Base-by-base conservation (phyloP, 2,797 vertebrate genomes). In the Gouania willdenowi region DNA sequence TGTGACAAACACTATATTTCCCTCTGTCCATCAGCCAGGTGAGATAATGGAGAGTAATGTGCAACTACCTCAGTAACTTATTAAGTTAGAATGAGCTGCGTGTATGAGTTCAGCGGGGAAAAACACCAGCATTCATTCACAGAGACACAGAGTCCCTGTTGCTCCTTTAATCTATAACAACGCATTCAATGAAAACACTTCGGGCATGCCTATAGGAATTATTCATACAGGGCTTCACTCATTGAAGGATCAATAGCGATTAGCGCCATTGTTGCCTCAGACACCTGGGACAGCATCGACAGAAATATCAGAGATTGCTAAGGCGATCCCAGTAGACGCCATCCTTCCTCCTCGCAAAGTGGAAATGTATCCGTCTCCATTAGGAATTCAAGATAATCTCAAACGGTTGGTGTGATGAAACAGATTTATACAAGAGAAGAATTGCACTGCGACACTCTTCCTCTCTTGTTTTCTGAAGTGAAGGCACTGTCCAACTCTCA, bases 31-130 rank as follows among this genome's bases (percentile, higher is more conserved):
- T 84, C 83, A 81, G 48, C 33, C 45, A 51, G 52, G 56, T 65
- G 57, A 65, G 65, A 42, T 80, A 79, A 82, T 79, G 55, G 62
- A 81, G 75, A 86, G 53, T 81, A 81, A 83, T 84, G 80, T 22
- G 52, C 19, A 44, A 53, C 55, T 68, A 48, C 32, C 32, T 70
- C 47, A 55, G 52, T 32, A 63, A 73, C 65, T 79, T 81, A 82
- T 73, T 82, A 80, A 84, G 72, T 79, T 70, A 2, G 67, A 79
- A 81, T 48, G 42, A 75, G 71, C 47, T 33, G 35, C 37, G 33
- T n/a, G n/a, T 43, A 68, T 71, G 59, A 77, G 81, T 66, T 75
- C 52, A 1, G 3, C 23, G 26, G 26, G n/a, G n/a, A n/a, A n/a
- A 21, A 14, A 52, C 50, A 55, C 7, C 2, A 0, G 16, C 2